Evolutionary conservation across 2,797 vertebrate genomes (phyloP).

Genomic region (Prionace glauca): DNA sequence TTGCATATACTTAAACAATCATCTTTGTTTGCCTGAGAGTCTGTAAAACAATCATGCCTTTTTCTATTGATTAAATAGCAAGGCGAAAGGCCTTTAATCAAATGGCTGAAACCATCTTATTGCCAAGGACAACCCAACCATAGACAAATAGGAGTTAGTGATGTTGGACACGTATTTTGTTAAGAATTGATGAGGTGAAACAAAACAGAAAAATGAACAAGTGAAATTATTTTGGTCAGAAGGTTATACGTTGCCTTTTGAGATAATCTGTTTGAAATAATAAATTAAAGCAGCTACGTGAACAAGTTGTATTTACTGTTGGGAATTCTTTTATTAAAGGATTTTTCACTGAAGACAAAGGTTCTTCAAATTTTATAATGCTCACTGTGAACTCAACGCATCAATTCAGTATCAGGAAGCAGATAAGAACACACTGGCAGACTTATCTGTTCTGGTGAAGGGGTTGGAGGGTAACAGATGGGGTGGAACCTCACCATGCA

Average conservation of each 20-base stretch:
- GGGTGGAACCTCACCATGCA: background rate
- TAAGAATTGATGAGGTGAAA: background rate
- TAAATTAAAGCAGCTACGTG: background rate
- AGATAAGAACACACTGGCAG: background rate
- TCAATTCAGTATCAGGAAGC: background rate
- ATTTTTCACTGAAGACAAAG: background rate
- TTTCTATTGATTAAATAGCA: background rate
- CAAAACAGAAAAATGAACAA: conserved; percentile 24
- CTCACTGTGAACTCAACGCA: background rate
- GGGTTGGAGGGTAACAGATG: background rate
- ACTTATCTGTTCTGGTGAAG: background rate
- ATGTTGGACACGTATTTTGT: background rate
- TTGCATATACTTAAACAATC: background rate
- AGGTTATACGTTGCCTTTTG: background rate
- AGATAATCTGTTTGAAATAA: background rate
- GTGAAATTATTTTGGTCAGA: background rate
- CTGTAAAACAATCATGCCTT: background rate
- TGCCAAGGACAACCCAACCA: conserved; percentile 9
- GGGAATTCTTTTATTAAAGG: background rate
- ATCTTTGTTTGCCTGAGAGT: background rate
- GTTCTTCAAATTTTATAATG: background rate
- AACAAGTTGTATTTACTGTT: background rate
- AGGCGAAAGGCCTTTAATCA: conserved; percentile 8
- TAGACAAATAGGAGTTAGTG: conserved; percentile 14
- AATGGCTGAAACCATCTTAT: background rate